Conservation (phyloP, 2,888 invertebrate species). For the Dolichomitus sp. region DNA sequence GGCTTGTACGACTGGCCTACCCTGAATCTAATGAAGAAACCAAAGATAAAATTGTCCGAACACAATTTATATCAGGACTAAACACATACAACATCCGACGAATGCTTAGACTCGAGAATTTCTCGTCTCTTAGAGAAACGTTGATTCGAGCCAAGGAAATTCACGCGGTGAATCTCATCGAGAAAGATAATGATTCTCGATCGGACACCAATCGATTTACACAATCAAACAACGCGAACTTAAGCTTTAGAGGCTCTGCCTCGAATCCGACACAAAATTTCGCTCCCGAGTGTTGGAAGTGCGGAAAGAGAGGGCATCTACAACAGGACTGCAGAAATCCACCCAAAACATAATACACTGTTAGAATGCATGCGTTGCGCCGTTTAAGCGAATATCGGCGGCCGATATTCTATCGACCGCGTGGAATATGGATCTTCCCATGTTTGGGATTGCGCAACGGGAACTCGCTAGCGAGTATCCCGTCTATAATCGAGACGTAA, state of each 20-base stretch:
- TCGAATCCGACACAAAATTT: no score
- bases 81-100: not conserved
- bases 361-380: no score
- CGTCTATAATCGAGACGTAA: no score
- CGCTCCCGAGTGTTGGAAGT: no score
- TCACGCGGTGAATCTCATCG: not conserved
- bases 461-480: no score
- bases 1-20: not conserved
- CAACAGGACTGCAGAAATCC: no score
- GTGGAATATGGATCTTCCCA: no score
- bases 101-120: constrained; percentile 3
- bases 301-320: no score
- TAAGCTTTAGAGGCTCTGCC: not conserved
- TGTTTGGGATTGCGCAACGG: no score
- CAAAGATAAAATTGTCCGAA: not conserved
- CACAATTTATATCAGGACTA: constrained; percentile 6
- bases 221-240: not conserved
- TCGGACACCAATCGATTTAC: not conserved
- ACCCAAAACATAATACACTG: no score
- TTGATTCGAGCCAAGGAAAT: constrained; percentile 10
- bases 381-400: no score
- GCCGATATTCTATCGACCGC: no score
- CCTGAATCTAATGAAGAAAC: constrained; percentile 16
- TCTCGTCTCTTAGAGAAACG: constrained; percentile 3
- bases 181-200: not conserved